Base-by-base conservation (phyloP, 64 coral and sea anemone genomes). In the Dendronephthya gigantea region DNA sequence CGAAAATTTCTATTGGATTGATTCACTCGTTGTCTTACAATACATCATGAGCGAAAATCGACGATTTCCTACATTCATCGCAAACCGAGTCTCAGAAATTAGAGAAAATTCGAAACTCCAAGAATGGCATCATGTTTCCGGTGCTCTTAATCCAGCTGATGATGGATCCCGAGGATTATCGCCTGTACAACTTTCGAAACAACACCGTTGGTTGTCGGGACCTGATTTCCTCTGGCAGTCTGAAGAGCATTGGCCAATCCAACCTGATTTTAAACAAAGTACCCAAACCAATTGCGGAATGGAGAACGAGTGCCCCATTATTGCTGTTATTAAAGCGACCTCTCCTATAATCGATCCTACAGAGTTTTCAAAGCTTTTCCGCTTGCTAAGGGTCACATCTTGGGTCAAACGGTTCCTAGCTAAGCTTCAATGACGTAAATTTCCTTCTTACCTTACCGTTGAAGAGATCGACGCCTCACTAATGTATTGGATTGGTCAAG, bases 71-170 rank as follows among this genome's bases (percentile, higher is more conserved):
- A 30, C 66, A 6, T 87, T 87, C 16, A 45, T 75, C 39, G 75
- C 87, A 0, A 88, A 83, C 74, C 81, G 87, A 65, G 36, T 83
- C 15, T 50, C 87, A 9, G 87, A 65, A 65, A 88, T 65, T 27
- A 75, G 39, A 9, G 50, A 88, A 17, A 40, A 36, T 79, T 82
- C 72, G 48, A 50, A 88, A 16, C 72, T 32, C 23, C 22, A 82
- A 1, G 40, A 88, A 51, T 88, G 86, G 74, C 69, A 68, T 25
- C 86, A 88, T 19, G 32, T 68, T 41, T 59, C 40, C 9, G 85
- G 85, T 36, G 62, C 65, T 43, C 62, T 83, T 0, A 89, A 83
- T 25, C 49, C 81, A 9, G 81, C 87, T 28, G 87, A 89, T 29
- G 79, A 55, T 19, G 87, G 38, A 4, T 75, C 22, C 48, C 65